phyloP scores from a whole-genome alignment of 2,113 vertebrate species.

The Tympanuchus pallidicinctus region DNA sequence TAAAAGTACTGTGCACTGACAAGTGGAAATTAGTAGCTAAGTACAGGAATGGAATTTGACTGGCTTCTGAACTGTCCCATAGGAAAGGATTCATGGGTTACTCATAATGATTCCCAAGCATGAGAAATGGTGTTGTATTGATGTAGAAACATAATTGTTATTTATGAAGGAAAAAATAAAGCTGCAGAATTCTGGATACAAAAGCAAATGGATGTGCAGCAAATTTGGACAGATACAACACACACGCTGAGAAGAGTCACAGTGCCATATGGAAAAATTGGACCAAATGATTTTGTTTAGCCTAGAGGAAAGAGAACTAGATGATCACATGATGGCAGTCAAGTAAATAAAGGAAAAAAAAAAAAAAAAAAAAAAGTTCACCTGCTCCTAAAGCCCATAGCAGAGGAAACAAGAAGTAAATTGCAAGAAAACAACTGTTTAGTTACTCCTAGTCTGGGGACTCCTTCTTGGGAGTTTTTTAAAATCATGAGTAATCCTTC shows the following conservation, averaged over 20 bases:
- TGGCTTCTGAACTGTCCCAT: background rate
- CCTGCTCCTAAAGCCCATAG: background rate
- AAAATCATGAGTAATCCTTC: background rate
- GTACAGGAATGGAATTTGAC: no score
- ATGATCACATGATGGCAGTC: background rate
- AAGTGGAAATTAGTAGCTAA: background rate
- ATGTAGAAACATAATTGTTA: background rate
- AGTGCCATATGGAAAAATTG: background rate
- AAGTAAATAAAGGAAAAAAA: background rate
- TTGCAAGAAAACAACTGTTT: background rate
- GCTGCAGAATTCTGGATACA: background rate
- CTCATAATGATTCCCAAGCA: accelerated
- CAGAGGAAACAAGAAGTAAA: background rate
- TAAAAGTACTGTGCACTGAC: background rate
- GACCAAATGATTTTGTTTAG: background rate
- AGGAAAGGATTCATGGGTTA: background rate
- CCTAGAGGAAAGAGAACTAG: background rate
- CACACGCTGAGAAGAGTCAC: background rate
- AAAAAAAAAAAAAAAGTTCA: background rate
- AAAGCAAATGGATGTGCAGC: background rate
- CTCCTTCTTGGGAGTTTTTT: background rate
- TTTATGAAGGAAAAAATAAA: background rate
- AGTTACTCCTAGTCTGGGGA: background rate
- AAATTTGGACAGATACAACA: background rate
- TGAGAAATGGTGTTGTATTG: background rate